A percentile compares a stretch with the other conserved stretches of the same genome.
These are phyloP conservation scores for Bombyx mandarina DNA, from an alignment of 1,140 invertebrate species.

Conservation along the genomic window DNA sequence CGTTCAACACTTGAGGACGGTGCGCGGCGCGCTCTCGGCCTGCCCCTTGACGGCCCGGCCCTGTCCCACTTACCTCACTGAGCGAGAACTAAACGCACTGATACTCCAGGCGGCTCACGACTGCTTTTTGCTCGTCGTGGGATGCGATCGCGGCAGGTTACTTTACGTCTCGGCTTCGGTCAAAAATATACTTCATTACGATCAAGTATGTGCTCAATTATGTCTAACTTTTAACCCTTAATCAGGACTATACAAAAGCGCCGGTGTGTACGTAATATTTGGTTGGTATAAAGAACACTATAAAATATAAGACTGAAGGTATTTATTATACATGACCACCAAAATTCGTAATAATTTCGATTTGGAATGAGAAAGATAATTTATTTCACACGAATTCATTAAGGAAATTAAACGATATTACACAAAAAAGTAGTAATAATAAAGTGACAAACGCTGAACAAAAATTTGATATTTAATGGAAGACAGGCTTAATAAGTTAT, in stretches of 20 bases:
- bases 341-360: not conserved
- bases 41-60: conserved; percentile 54
- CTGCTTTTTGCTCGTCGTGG: conserved; percentile 94
- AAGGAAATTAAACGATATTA: no score
- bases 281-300: no score
- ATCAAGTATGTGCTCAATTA: conserved; percentile 75
- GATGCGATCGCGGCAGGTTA: conserved; percentile 91
- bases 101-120: conserved; percentile 88
- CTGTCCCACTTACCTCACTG: conserved; percentile 90
- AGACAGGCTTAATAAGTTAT: no score
- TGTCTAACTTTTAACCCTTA: not conserved
- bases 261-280: not conserved
- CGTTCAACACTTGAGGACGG: conserved; percentile 86
- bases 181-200: conserved; percentile 85
- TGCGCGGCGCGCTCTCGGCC: conserved; percentile 41
- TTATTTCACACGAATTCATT: no score
- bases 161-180: conserved; percentile 94
- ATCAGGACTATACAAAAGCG: not conserved
- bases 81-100: conserved; percentile 89
- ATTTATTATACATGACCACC: not conserved
- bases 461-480: no score
- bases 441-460: no score
- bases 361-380: not conserved
- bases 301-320: no score
- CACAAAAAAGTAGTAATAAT: no score